Conservation (phyloP, 2,888 invertebrate genomes). For the Embidobia sp. region DNA sequence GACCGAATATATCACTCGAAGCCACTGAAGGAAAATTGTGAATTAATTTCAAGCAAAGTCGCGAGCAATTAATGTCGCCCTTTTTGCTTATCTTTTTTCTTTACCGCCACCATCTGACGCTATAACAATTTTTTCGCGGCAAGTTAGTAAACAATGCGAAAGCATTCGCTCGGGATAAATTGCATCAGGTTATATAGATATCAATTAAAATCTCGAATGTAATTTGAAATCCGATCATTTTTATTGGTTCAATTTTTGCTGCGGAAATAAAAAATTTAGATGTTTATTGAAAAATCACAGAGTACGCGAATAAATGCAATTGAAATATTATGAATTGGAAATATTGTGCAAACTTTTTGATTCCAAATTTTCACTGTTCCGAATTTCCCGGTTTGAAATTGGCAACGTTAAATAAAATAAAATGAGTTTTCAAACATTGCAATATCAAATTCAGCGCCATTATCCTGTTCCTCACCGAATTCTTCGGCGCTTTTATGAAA, state of each 20-base stretch:
- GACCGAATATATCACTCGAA: constrained; percentile 67
- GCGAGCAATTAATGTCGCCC: constrained; percentile 69
- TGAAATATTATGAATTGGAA: too few species aligned
- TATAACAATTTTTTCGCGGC: constrained; percentile 34
- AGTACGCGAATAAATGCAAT: too few species aligned
- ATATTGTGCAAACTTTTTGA: too few species aligned
- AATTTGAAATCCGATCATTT: not conserved
- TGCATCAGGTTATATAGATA: not conserved
- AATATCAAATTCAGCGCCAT: too few species aligned
- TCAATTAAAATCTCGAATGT: not conserved
- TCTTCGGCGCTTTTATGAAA: too few species aligned
- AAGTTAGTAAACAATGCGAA: constrained; percentile 27
- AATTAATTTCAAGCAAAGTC: constrained; percentile 69
- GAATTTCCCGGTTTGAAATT: too few species aligned
- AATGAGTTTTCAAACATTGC: too few species aligned
- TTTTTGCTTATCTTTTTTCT: constrained; percentile 58
- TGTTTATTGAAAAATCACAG: too few species aligned
- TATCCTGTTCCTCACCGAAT: too few species aligned
- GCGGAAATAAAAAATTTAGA: not conserved
- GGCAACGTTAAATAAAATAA: too few species aligned
- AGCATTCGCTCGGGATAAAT: constrained; percentile 12
- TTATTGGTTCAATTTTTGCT: not conserved
- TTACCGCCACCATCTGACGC: constrained; percentile 39
- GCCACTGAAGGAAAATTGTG: constrained; percentile 67
- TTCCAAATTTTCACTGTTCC: too few species aligned